phyloP scores from a whole-genome alignment of 2,113 vertebrate genomes.

The Dicaeum eximium region DNA sequence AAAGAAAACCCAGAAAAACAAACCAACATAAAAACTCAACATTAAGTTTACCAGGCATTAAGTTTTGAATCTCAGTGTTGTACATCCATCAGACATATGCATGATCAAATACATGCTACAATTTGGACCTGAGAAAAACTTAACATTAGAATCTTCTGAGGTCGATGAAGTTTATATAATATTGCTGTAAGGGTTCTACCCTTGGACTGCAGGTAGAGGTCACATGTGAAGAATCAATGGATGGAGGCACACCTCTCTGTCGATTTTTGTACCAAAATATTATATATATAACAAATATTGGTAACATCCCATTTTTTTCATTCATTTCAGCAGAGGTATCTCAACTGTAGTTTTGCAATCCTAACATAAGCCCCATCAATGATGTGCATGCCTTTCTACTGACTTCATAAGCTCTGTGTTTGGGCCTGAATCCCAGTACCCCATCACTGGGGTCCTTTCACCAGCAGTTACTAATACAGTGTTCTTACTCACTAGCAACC shows the following conservation, averaged over 20 bases:
- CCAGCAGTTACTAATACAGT: not conserved
- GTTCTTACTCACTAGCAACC: not conserved
- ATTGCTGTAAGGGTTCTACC: not conserved
- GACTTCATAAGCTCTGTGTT: not conserved
- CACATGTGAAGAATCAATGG: not conserved
- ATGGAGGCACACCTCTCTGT: not conserved
- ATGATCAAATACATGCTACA: not conserved
- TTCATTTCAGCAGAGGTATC: not conserved
- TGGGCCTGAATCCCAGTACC: not conserved
- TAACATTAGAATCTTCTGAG: not conserved
- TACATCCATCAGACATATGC: not conserved
- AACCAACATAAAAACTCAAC: not conserved
- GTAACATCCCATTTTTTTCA: not conserved
- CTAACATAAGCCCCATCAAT: not conserved
- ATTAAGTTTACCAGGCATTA: not conserved
- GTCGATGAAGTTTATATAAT: not conserved
- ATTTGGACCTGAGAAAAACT: not conserved
- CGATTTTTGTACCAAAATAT: not conserved
- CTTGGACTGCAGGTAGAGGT: not conserved
- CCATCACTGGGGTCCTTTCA: not conserved
- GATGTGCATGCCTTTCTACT: not conserved
- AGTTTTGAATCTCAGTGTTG: not conserved
- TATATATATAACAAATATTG: not conserved
- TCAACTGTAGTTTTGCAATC: not conserved
- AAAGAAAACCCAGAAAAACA: not conserved